phyloP scores from a whole-genome alignment of 2,113 vertebrate species.

The Caloenas nicobarica region DNA sequence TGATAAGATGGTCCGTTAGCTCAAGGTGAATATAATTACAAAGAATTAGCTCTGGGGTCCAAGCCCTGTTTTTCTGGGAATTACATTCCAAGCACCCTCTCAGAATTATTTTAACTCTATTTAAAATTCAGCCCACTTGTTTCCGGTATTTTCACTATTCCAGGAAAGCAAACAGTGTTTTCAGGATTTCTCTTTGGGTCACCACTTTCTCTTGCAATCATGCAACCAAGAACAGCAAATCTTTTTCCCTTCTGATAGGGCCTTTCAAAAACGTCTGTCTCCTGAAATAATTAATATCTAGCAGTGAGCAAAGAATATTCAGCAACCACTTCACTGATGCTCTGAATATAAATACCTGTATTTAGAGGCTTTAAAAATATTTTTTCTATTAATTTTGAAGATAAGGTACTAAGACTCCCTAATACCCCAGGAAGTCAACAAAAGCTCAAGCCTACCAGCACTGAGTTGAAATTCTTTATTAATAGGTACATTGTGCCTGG shows the following conservation, averaged over 20 bases:
- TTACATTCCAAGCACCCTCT: neutral
- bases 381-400: neutral
- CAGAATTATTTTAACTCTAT: neutral
- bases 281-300: neutral
- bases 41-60: neutral
- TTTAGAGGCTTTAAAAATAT: neutral
- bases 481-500: too few relatives aligned
- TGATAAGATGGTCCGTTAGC: neutral
- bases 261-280: neutral
- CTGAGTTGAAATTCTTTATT: neutral
- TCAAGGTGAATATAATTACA: neutral
- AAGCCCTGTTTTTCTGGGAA: neutral
- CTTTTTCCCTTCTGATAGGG: neutral
- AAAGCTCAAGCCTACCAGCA: neutral
- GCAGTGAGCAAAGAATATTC: neutral
- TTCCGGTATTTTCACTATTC: neutral
- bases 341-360: neutral
- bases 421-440: neutral
- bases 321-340: neutral
- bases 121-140: neutral
- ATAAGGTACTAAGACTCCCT: neutral
- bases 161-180: neutral
- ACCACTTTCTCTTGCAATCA: neutral
- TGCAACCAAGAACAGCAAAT: neutral
- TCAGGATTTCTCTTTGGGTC: neutral